Conservation (phyloP, 1,140 invertebrate species). For the Branchinecta lynchi region DNA sequence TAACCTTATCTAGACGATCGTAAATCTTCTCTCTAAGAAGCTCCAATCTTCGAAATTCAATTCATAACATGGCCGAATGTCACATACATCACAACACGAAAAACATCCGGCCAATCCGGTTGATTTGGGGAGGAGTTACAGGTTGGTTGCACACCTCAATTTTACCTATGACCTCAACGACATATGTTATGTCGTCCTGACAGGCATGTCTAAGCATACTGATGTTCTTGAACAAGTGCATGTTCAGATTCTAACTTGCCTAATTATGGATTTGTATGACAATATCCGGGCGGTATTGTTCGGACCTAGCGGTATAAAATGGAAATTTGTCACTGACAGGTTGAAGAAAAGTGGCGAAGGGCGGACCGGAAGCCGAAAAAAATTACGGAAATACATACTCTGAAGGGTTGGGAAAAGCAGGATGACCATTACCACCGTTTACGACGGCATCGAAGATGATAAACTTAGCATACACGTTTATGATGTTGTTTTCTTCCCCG, state of each 20-base stretch:
- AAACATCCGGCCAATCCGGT: not conserved
- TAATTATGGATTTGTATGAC: not conserved
- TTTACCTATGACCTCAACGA: slow-evolving; percentile 11
- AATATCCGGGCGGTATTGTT: slow-evolving; percentile 8
- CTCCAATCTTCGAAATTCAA: not conserved
- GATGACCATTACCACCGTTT: too few relatives aligned
- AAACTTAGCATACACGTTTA: too few relatives aligned
- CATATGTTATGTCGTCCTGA: slow-evolving; percentile 2
- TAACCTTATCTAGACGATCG: not conserved
- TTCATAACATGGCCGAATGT: not conserved
- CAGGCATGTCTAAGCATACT: slow-evolving; percentile 2
- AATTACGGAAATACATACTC: too few relatives aligned
- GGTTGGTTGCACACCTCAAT: not conserved
- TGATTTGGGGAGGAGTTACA: not conserved
- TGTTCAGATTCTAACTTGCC: slow-evolving; percentile 9
- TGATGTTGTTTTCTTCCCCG: too few relatives aligned
- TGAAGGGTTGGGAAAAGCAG: too few relatives aligned
- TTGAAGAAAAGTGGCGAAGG: not conserved
- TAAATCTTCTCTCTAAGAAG: not conserved
- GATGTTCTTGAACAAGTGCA: not conserved
- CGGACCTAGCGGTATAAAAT: not conserved
- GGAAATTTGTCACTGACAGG: not conserved
- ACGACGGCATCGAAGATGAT: too few relatives aligned
- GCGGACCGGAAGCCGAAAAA: not conserved
- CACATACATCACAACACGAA: not conserved